phyloP scores from a whole-genome alignment of 1,140 invertebrate genomes.

The Semibalanus balanoides region DNA sequence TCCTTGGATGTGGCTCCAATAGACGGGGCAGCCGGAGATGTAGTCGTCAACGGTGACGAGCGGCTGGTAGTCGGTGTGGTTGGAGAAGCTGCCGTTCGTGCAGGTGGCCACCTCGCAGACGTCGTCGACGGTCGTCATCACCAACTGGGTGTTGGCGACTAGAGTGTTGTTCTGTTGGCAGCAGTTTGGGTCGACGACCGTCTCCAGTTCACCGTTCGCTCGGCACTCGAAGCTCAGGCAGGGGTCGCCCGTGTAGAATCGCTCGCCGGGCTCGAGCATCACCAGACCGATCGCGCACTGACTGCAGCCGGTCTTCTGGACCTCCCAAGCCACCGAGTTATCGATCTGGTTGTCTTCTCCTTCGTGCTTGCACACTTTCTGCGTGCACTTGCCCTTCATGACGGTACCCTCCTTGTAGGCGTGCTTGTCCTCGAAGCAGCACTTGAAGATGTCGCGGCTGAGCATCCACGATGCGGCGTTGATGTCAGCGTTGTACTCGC shows the following conservation, averaged over 20 bases:
- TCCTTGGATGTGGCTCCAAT: not conserved
- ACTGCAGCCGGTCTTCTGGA: not conserved
- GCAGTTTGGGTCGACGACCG: not conserved
- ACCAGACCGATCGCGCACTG: not conserved
- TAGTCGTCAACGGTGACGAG: not conserved
- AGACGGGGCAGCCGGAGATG: not conserved
- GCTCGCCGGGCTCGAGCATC: not conserved
- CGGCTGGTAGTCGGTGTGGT: not conserved
- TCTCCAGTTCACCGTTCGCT: not conserved
- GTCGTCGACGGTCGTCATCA: not conserved
- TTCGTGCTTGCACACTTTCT: not conserved
- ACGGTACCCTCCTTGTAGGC: not conserved
- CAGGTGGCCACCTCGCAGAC: not conserved
- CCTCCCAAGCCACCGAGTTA: not conserved
- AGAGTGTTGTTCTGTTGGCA: not conserved
- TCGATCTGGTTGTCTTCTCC: not conserved
- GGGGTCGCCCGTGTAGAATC: not conserved
- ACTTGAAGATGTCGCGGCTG: constrained; percentile 1
- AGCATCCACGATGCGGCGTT: not conserved
- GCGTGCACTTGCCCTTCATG: not conserved
- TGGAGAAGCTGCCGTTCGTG: not conserved
- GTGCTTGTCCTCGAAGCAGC: not conserved
- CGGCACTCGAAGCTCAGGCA: not conserved
- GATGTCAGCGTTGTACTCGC: not conserved
- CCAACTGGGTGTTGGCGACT: not conserved